A percentile compares a stretch with the other conserved stretches of the same genome.
These are phyloP conservation scores for Liopterus haemorrhoidalis DNA, from an alignment of 2,888 invertebrate genomes.

Conservation along the genomic window DNA sequence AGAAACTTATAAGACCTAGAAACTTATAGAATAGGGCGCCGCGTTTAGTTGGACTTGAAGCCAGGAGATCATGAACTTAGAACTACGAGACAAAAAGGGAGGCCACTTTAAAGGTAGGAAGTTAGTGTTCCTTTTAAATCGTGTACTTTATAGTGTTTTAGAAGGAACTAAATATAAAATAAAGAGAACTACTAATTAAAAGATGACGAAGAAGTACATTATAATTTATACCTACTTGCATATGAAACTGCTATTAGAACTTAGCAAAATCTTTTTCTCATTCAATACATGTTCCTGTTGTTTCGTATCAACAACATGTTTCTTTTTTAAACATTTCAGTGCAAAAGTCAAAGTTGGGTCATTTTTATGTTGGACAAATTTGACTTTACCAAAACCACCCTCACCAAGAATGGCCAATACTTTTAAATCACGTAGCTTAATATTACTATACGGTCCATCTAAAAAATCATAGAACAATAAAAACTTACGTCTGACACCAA, in stretches of 20 bases:
- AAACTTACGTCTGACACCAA: conserved; percentile 2
- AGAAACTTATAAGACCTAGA: too few species aligned
- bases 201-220: too few species aligned
- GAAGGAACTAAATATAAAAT: too few species aligned
- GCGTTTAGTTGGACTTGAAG: too few species aligned
- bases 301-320: conserved; percentile 65
- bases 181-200: too few species aligned
- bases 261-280: conserved; percentile 63
- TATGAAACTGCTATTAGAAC: conserved; percentile 65
- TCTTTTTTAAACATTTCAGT: conserved; percentile 66
- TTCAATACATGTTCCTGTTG: conserved; percentile 69
- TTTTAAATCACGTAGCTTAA: conserved; percentile 54
- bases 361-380: conserved; percentile 50
- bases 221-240: conserved; percentile 51
- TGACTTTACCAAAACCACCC: conserved; percentile 69
- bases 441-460: conserved; percentile 45
- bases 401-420: conserved; percentile 62
- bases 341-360: conserved; percentile 54
- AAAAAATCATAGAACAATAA: conserved; percentile 17
- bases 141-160: too few species aligned
- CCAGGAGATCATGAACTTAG: too few species aligned
- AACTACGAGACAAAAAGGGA: too few species aligned
- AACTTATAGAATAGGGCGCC: too few species aligned
- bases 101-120: too few species aligned
- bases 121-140: too few species aligned